phyloP scores from a whole-genome alignment of 2,888 invertebrate genomes.

The Selenia dentaria region DNA sequence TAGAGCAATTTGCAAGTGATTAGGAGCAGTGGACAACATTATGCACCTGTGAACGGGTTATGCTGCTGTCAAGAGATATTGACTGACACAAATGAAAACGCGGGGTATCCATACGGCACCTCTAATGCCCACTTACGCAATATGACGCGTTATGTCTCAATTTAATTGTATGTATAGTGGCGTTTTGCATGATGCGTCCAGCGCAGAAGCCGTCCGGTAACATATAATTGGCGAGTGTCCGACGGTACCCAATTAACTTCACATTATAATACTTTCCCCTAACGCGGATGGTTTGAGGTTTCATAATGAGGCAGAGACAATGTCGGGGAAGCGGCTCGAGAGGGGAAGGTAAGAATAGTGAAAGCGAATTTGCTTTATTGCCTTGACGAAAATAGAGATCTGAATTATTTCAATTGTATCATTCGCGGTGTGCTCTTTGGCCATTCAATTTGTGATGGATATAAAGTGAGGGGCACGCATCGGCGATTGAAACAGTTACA shows the following conservation, averaged over 20 bases:
- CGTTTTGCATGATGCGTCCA: constrained; percentile 47
- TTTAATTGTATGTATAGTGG: constrained; percentile 42
- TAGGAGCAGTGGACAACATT: constrained; percentile 43
- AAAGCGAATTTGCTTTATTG: constrained; percentile 50
- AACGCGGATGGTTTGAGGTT: constrained; percentile 53
- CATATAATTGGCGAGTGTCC: constrained; percentile 52
- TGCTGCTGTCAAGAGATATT: constrained; percentile 35
- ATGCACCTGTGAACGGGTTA: constrained; percentile 37
- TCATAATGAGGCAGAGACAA: constrained; percentile 55
- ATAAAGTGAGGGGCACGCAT: constrained; percentile 26
- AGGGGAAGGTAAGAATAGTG: constrained; percentile 42
- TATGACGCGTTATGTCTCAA: constrained; percentile 29
- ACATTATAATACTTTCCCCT: constrained; percentile 62
- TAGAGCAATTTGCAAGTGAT: constrained; percentile 57
- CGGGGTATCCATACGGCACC: constrained; percentile 4
- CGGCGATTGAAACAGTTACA: constrained; percentile 23
- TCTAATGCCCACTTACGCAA: constrained; percentile 28
- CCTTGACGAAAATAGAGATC: constrained; percentile 41
- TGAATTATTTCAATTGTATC: constrained; percentile 34
- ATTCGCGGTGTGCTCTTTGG: constrained; percentile 17
- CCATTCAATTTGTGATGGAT: constrained; percentile 28
- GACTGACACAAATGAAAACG: constrained; percentile 26
- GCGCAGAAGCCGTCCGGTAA: constrained; percentile 44
- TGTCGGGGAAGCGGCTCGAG: constrained; percentile 36
- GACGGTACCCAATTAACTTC: constrained; percentile 54